Evolutionary conservation across 2,113 vertebrate genomes (phyloP), one percentile per base, ranked within the genome.

Genomic region (Struthio camelus): DNA sequence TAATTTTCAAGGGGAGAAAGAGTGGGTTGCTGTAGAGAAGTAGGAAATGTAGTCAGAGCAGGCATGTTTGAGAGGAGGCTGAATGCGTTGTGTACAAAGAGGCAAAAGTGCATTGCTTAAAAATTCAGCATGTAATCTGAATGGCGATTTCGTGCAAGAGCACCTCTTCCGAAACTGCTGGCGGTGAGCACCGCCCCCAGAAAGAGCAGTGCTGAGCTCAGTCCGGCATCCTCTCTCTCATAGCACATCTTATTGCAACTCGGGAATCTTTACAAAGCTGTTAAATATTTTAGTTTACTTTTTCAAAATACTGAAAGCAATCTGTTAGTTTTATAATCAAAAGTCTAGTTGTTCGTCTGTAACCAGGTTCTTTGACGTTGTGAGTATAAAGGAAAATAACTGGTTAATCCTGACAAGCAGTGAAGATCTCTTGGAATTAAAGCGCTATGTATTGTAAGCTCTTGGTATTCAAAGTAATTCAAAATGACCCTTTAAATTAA

Each of bases 401-500:
- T 73, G 50, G 32, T 81, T 90, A 93, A 92, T 85, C 53, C 34
- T 96, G 79, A 34, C 23, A 78, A 64, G 78, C 13, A 27, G 14
- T 56, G 73, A 59, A 20, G 32, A 10, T 24, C 10, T 78, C 22
- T 46, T 36, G 28, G 6, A 82, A 10, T 36, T 82, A 53, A 80
- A 79, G n/a, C 18, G 10, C 13, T 28, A 11, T 3, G 0, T 59
- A 14, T 17, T 71, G 9, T 32, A 80, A 71, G 53, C 36, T 27
- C 20, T 87, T 0, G 2, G 53, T 65, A 75, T 78, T 67, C 6
- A 78, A 79, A 91, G 79, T 69, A 92, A 70, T 85, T 83, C n/a
- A 53, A 69, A 92, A 30, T 64, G 87, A 66, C 44, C 40, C 87
- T 89, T 90, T 44, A 86, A 76, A 87, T 94, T 91, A 79, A 90